Evolutionary conservation across 2,888 invertebrate genomes (phyloP).

Genomic region (Caprella mutica): DNA sequence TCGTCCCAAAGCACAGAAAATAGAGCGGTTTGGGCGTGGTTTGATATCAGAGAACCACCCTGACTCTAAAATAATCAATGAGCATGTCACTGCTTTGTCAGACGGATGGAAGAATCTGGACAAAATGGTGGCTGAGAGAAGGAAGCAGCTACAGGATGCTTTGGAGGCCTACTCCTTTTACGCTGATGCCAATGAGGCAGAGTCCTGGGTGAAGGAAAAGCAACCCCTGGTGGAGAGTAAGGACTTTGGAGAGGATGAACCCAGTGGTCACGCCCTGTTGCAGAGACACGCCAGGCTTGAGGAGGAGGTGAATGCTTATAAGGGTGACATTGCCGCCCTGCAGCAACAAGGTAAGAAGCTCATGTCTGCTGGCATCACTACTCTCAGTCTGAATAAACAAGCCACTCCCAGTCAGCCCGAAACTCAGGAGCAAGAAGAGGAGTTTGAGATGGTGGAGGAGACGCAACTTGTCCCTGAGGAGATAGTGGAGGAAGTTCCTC

Average conservation of each 20-base stretch:
- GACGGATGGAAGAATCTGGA: slow-evolving; percentile 83
- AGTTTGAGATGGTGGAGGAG: slow-evolving; percentile 62
- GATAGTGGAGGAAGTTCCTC: slow-evolving; percentile 82
- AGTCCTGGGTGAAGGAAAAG: slow-evolving; percentile 95
- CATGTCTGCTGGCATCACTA: slow-evolving; percentile 61
- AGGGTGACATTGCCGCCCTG: slow-evolving; percentile 69
- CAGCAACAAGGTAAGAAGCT: slow-evolving; percentile 66
- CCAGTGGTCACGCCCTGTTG: slow-evolving; percentile 73
- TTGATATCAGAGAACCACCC: slow-evolving; percentile 71
- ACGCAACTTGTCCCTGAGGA: slow-evolving; percentile 75
- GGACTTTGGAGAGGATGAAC: slow-evolving; percentile 87
- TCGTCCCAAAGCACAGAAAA: slow-evolving; percentile 57
- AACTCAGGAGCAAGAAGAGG: slow-evolving; percentile 42
- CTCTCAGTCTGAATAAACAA: slow-evolving; percentile 45
- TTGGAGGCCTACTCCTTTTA: slow-evolving; percentile 88
- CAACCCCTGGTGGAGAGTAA: slow-evolving; percentile 75
- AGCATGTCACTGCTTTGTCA: slow-evolving; percentile 62
- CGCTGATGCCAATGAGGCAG: slow-evolving; percentile 93
- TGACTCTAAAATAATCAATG: slow-evolving; percentile 65
- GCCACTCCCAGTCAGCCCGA: background rate
- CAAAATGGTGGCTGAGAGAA: slow-evolving; percentile 60
- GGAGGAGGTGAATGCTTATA: slow-evolving; percentile 77
- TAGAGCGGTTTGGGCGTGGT: slow-evolving; percentile 58
- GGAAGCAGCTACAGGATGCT: slow-evolving; percentile 69
- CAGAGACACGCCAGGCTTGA: slow-evolving; percentile 76